Evolutionary conservation across 2,888 invertebrate species (phyloP).

Genomic region (Margaritifera margaritifera): DNA sequence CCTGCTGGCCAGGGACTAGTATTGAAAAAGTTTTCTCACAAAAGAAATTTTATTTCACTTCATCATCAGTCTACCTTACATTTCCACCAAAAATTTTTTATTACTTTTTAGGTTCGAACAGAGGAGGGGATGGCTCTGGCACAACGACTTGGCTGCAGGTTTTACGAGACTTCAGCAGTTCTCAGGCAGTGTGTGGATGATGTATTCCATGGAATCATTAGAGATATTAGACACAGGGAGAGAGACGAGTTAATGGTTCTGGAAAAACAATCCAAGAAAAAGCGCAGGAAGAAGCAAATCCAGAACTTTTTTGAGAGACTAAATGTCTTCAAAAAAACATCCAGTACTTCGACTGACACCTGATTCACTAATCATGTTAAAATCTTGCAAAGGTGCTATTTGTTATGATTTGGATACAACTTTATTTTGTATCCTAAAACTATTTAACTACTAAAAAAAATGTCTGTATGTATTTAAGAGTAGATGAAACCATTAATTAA

Average conservation of each 20-base stretch:
- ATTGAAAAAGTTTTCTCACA: too few relatives aligned
- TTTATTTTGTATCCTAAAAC: too few relatives aligned
- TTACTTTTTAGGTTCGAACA: constrained; percentile 79
- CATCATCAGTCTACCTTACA: background rate
- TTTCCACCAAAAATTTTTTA: background rate
- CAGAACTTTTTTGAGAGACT: constrained; percentile 44
- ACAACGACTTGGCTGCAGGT: constrained; percentile 89
- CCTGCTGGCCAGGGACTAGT: too few relatives aligned
- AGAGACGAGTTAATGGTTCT: constrained; percentile 43
- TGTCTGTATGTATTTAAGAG: too few relatives aligned
- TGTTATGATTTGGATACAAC: too few relatives aligned
- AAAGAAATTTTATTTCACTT: too few relatives aligned
- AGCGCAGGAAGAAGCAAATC: constrained; percentile 44
- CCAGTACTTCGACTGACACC: too few relatives aligned
- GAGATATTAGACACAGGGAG: constrained; percentile 81
- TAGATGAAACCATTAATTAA: too few relatives aligned
- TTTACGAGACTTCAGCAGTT: constrained; percentile 93
- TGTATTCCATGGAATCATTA: constrained; percentile 90
- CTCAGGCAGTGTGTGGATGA: constrained; percentile 91
- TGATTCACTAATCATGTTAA: too few relatives aligned
- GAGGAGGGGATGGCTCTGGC: constrained; percentile 90
- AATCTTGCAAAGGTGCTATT: too few relatives aligned
- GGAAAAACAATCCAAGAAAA: constrained; percentile 48
- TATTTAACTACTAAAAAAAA: too few relatives aligned
- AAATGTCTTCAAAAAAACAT: constrained; percentile 38